Conservation (phyloP, 2,113 vertebrate genomes). For the Hemibagrus wyckioides region DNA sequence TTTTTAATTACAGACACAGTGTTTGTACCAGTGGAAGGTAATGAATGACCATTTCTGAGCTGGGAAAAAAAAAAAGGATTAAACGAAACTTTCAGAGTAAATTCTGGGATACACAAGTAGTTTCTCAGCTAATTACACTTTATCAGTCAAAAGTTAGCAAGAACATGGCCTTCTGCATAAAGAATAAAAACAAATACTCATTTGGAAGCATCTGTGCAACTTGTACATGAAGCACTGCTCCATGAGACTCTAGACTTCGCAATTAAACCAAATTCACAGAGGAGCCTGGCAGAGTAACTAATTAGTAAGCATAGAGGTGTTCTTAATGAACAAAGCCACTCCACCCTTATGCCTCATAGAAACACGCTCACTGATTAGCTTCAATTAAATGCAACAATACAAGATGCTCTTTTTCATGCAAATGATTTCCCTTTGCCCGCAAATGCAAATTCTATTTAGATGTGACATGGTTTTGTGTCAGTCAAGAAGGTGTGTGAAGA, state of each 20-base stretch:
- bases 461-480: slow-evolving; percentile 44
- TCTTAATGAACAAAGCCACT: slow-evolving; percentile 67
- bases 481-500: slow-evolving; percentile 57
- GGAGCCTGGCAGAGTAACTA: slow-evolving; percentile 61
- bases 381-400: slow-evolving; percentile 67
- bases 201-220: slow-evolving; percentile 44
- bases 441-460: slow-evolving; percentile 57
- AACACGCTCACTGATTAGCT: slow-evolving; percentile 70
- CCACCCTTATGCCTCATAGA: slow-evolving; percentile 44
- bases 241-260: slow-evolving; percentile 48
- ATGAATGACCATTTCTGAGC: not conserved
- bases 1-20: not conserved
- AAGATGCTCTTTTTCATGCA: slow-evolving; percentile 60
- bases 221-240: slow-evolving; percentile 35
- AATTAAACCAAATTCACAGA: slow-evolving; percentile 66
- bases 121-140: slow-evolving; percentile 5
- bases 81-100: not conserved
- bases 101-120: not conserved
- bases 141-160: not conserved
- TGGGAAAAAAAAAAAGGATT: not conserved
- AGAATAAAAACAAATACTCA: not conserved
- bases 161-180: not conserved
- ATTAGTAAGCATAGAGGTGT: slow-evolving; percentile 71
- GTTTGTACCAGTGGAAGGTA: not conserved
- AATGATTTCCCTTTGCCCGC: slow-evolving; percentile 53